phyloP scores from a whole-genome alignment of 1,140 invertebrate genomes.

The Saccostrea glomerata region DNA sequence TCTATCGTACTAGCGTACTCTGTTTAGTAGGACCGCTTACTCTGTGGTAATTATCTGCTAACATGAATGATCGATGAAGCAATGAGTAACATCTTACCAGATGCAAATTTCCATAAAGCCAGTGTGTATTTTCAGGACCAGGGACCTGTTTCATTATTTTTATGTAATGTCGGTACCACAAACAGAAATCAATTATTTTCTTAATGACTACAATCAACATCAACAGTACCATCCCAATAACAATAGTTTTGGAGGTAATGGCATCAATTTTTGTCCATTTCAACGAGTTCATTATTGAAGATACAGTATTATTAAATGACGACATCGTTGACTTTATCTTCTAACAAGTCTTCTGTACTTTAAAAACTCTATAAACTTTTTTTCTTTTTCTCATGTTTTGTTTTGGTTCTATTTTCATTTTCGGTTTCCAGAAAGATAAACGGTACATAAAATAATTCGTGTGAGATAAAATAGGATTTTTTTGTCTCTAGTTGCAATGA shows the following conservation, averaged over 20 bases:
- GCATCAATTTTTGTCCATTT: not conserved
- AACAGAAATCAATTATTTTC: conserved; percentile 4
- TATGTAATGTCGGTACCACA: not conserved
- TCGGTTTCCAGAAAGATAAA: not conserved
- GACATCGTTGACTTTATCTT: not conserved
- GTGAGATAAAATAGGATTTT: not conserved
- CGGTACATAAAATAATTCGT: not conserved
- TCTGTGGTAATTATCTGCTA: no score
- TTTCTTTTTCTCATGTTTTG: not conserved
- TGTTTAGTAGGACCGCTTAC: no score
- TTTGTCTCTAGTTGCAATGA: no score
- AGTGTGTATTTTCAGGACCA: conserved; percentile 14
- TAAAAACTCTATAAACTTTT: not conserved
- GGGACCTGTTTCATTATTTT: not conserved
- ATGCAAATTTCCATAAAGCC: conserved; percentile 24
- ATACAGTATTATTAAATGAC: not conserved
- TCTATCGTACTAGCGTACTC: no score
- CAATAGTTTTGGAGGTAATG: not conserved
- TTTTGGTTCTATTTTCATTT: not conserved
- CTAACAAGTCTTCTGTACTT: not conserved
- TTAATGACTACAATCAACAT: not conserved
- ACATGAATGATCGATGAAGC: no score
- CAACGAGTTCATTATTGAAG: not conserved
- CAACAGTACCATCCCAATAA: not conserved
- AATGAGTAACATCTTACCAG: not conserved